phyloP scores from a whole-genome alignment of 2,888 invertebrate genomes.

The Sinopyrophorus schimmeli region DNA sequence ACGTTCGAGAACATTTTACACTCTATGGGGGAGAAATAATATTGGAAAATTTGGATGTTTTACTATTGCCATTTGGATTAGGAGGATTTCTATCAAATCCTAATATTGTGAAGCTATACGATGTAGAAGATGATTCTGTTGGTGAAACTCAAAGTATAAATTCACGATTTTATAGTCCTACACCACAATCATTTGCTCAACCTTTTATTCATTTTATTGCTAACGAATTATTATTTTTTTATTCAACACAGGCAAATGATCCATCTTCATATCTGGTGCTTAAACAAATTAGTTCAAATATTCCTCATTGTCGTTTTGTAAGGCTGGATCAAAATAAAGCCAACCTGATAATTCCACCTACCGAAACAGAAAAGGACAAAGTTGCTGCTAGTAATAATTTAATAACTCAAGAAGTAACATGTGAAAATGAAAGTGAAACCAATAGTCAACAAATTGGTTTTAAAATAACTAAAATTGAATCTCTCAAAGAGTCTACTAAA shows the following conservation, averaged over 20 bases:
- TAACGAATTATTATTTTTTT: conserved; percentile 44
- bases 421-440: too few species aligned
- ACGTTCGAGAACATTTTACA: conserved; percentile 48
- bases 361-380: too few species aligned
- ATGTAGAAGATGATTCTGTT: conserved; percentile 44
- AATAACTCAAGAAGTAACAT: too few species aligned
- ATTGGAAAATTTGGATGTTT: conserved; percentile 44
- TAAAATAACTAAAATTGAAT: conserved; percentile 46
- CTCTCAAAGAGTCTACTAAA: conserved; percentile 17
- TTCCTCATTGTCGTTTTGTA: conserved; percentile 50
- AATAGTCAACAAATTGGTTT: too few species aligned
- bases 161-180: conserved; percentile 48
- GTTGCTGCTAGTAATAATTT: too few species aligned
- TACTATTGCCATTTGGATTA: conserved; percentile 44
- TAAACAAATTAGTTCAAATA: conserved; percentile 47
- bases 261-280: conserved; percentile 39
- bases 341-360: too few species aligned
- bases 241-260: conserved; percentile 21
- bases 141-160: conserved; percentile 40
- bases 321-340: too few species aligned
- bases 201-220: conserved; percentile 43
- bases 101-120: conserved; percentile 45
- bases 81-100: conserved; percentile 50
- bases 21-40: conserved; percentile 44
- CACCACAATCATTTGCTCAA: conserved; percentile 41